Evolutionary conservation across 2,888 invertebrate genomes (phyloP), one percentile per base, ranked within the genome.

Genomic region (Drosophila picticornis): DNA sequence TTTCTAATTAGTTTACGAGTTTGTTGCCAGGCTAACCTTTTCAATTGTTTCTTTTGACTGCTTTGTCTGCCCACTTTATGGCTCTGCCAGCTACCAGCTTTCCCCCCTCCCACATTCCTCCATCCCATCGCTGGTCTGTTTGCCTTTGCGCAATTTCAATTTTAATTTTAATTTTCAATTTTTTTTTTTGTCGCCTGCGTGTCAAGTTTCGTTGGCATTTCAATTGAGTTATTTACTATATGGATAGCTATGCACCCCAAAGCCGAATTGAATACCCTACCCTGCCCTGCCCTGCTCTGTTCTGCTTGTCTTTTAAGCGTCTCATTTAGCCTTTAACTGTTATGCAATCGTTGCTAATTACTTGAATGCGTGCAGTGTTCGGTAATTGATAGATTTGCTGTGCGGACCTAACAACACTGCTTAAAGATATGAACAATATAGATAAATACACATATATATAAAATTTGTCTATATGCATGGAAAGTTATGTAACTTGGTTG

Each of bases 161-260:
- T 84, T 84, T 79, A 72, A 82, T 67, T 83, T 84, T 80, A 72
- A 88, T 79, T 82, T 85, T 89, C 82, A 87, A 85, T 85, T 89
- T 85, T 80, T 89, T 85, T 89, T 85, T 80, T 89, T 85, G 87
- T 87, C 76, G 80, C 83, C 88, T 83, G 86, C 90, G 86, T 85
- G 90, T 88, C 90, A 87, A 46, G 80, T 86, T 87, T 71, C 90
- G 88, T 90, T 88, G 90, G 86, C 88, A 90, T 91, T 91, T 90
- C 90, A 84, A 90, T 91, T 90, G 89, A 91, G 90, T 84, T 86
- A 90, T 88, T 90, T 90, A 60, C 78, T 13, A 5, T 19, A 25
- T 40, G 58, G 77, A 66, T 74, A 81, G 55, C 73, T 27, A 56
- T 52, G 16, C 5, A 34, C 40, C 57, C 31, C 27, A 38, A 48